Evolutionary conservation across 2,797 vertebrate genomes (phyloP).

Genomic region (Caiman crocodilus): DNA sequence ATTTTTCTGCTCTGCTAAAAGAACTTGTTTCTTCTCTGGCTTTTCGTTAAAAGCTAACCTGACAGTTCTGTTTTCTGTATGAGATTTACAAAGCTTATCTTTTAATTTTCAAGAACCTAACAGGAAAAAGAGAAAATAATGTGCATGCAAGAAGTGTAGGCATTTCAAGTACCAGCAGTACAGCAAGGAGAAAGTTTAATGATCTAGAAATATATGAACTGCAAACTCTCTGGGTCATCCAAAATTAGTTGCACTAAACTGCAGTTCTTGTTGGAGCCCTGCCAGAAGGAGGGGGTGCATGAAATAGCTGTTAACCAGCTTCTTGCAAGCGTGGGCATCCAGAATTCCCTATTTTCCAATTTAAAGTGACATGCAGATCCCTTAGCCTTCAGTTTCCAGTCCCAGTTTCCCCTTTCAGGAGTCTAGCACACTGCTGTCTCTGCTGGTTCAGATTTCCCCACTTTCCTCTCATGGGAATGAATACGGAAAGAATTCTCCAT

Average conservation of each 20-base stretch:
- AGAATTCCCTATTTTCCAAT: background rate
- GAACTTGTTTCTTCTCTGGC: constrained; percentile 64
- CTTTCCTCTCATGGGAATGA: background rate
- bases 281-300: background rate
- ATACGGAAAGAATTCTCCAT: background rate
- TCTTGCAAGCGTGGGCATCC: rapidly evolving
- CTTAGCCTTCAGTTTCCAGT: background rate
- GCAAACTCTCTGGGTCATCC: background rate
- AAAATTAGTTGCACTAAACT: background rate
- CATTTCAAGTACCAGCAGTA: constrained; percentile 19
- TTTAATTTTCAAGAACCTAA: constrained; percentile 69
- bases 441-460: background rate
- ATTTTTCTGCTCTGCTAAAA: constrained; percentile 60
- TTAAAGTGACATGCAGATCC: too few relatives aligned
- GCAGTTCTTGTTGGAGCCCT: background rate
- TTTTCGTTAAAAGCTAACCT: constrained; percentile 69
- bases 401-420: too few relatives aligned
- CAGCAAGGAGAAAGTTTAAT: constrained; percentile 63
- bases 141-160: background rate
- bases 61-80: constrained; percentile 58
- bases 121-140: background rate
- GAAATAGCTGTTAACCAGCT: background rate
- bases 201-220: constrained; percentile 51
- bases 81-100: constrained; percentile 73
- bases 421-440: background rate